Percentiles rank a stretch among this genome's conserved stretches.
These are phyloP conservation scores for Carettochelys insculpta DNA, from an alignment of 2,113 vertebrate species.

Conservation along the genomic window DNA sequence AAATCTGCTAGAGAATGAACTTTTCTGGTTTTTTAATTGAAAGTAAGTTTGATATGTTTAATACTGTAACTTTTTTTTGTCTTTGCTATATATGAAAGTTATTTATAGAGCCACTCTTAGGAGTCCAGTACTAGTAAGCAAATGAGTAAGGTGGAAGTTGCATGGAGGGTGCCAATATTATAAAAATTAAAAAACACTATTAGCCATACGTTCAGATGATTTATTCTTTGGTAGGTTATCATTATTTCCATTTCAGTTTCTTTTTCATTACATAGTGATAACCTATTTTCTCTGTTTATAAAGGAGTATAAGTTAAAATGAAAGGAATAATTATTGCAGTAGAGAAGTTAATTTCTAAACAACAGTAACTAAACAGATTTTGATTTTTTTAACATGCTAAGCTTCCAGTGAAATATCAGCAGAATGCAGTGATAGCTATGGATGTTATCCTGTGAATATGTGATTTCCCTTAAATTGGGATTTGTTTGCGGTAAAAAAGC, in stretches of 20 bases:
- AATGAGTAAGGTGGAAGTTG: constrained; percentile 68
- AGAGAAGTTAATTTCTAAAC: constrained; percentile 76
- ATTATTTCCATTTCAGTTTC: constrained; percentile 78
- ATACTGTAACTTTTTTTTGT: constrained; percentile 82
- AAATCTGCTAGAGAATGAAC: constrained; percentile 75
- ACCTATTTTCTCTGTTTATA: constrained; percentile 58
- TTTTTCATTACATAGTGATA: constrained; percentile 70
- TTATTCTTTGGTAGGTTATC: constrained; percentile 66
- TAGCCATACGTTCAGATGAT: constrained; percentile 72
- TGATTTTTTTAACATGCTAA: constrained; percentile 68
- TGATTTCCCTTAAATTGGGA: constrained; percentile 28
- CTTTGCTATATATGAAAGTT: constrained; percentile 69
- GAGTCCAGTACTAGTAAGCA: constrained; percentile 69
- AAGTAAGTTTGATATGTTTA: constrained; percentile 81
- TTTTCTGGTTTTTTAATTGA: constrained; percentile 84
- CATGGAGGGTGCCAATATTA: constrained; percentile 62
- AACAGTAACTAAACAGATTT: constrained; percentile 63
- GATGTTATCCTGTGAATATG: constrained; percentile 35
- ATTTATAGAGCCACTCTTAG: constrained; percentile 77
- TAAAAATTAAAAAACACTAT: constrained; percentile 68
- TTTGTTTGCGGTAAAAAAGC: constrained; percentile 24
- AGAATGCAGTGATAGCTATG: constrained; percentile 44
- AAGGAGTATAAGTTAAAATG: constrained; percentile 62
- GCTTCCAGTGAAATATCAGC: constrained; percentile 50
- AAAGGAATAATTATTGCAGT: constrained; percentile 59